These are phyloP conservation scores for Glaucidium brasilianum DNA, from an alignment of 2,113 vertebrate genomes.

Conservation along the genomic window DNA sequence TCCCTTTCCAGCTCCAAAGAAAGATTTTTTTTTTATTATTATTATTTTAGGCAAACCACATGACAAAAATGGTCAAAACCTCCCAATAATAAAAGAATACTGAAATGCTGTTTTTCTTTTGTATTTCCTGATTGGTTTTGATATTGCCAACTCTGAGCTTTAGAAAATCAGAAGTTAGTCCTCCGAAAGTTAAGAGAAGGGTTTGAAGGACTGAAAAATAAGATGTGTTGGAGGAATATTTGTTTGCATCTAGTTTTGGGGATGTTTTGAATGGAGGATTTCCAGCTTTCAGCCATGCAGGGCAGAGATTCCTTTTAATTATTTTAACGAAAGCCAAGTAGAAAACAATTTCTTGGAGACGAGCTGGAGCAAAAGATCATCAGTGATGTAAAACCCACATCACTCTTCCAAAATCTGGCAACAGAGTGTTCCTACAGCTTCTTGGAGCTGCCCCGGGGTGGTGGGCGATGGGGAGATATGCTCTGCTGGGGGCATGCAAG, in stretches of 20 bases:
- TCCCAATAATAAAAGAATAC: constrained; percentile 43
- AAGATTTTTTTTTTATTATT: background rate
- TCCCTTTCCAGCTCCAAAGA: constrained; percentile 24
- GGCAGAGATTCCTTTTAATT: background rate
- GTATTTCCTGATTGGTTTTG: background rate
- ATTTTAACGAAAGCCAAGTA: background rate
- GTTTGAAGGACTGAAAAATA: background rate
- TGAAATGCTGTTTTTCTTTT: background rate
- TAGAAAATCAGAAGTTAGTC: background rate
- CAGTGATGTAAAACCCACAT: background rate
- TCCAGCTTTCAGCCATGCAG: background rate
- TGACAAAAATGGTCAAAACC: background rate
- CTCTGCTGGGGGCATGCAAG: background rate
- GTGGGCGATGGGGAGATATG: background rate
- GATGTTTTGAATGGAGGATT: background rate
- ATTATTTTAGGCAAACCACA: constrained; percentile 8
- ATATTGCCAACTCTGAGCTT: background rate
- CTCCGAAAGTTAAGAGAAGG: background rate
- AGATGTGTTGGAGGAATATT: background rate
- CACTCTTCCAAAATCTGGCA: background rate
- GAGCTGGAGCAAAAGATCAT: background rate
- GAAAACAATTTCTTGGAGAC: background rate
- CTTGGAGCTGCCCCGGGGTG: background rate
- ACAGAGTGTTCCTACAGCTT: rapidly evolving
- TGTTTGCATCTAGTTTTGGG: background rate